Base-by-base conservation (phyloP, 2,113 vertebrate species). In the Cairina moschata region DNA sequence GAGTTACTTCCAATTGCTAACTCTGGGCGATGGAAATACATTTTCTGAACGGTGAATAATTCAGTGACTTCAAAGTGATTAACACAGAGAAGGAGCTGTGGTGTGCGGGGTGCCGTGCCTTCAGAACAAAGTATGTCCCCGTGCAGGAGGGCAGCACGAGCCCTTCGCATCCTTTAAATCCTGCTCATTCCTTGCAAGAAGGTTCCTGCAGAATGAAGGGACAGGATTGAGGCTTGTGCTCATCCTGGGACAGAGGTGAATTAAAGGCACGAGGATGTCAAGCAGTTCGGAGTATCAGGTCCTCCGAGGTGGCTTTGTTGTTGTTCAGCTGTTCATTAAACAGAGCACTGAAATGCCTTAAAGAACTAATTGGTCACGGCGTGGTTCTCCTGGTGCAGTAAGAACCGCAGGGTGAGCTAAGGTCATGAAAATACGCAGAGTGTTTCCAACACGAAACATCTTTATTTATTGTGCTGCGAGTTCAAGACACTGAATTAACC, bases 31-130 rank as follows among this genome's bases (percentile, higher is more conserved):
- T 83, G 88, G 56, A 95, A 94, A 83, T 81, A 69, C 67, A 26
- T 88, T 81, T 86, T 86, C 65, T 95, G 88, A 95, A 66, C 5
- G 13, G 86, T 96, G 95, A 96, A 96, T 95, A 95, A 96, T 96
- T 96, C 62, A 96, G 94, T 56, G 67, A 59, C 79, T 71, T 78
- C 5, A 13, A 26, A 86, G 76, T 77, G 91, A 94, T 94, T 88
- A 88, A 34, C 90, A 50, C 8, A 55, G 94, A 80, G 82, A 50
- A 81, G 74, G 26, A 62, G 75, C 82, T 62, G 13, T n/a, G 36
- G 38, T 55, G 17, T 12, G 59, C 48, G 31, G 26, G 90, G 91
- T 48, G 20, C 31, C 2, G 10, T 28, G 75, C 20, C 50, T 52
- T 28, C 0, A 1, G 77, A 83, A 58, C 32, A 14, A 55, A 50